A percentile compares a stretch with the other conserved stretches of the same genome.
Conservation (phyloP, 2,113 vertebrate species). For the Crotalus helleri region DNA sequence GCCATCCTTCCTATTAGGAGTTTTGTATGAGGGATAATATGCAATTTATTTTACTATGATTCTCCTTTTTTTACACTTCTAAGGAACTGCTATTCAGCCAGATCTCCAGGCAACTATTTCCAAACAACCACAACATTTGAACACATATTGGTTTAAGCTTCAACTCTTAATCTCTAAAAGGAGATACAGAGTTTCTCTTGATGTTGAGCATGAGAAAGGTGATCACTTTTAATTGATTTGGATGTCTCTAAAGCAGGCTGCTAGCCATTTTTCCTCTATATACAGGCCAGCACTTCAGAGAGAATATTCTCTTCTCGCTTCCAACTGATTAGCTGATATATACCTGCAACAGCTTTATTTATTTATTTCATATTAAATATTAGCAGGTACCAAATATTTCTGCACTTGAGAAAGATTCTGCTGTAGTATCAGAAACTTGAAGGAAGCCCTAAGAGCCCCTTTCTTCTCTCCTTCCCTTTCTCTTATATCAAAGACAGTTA, state of each 20-base stretch:
- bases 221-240: neutral
- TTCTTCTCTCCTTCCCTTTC: neutral
- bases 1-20: slow-evolving; percentile 23
- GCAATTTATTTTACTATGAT: slow-evolving; percentile 4
- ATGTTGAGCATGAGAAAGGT: neutral
- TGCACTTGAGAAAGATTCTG: neutral
- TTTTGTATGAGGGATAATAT: neutral
- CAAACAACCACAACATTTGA: neutral
- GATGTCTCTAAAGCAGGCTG: neutral
- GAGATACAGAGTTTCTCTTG: neutral
- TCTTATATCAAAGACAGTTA: neutral
- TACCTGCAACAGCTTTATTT: neutral
- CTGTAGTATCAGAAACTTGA: neutral
- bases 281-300: neutral
- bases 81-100: slow-evolving; percentile 24
- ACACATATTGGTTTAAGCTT: neutral
- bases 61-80: slow-evolving; percentile 10
- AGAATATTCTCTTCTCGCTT: neutral
- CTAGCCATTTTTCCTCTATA: neutral
- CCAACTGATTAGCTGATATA: neutral
- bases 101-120: neutral
- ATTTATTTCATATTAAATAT: neutral
- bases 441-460: neutral
- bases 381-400: neutral
- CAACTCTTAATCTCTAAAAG: neutral